Evolutionary conservation across 2,888 invertebrate genomes (phyloP).

Genomic region (Lomographa bimaculata): DNA sequence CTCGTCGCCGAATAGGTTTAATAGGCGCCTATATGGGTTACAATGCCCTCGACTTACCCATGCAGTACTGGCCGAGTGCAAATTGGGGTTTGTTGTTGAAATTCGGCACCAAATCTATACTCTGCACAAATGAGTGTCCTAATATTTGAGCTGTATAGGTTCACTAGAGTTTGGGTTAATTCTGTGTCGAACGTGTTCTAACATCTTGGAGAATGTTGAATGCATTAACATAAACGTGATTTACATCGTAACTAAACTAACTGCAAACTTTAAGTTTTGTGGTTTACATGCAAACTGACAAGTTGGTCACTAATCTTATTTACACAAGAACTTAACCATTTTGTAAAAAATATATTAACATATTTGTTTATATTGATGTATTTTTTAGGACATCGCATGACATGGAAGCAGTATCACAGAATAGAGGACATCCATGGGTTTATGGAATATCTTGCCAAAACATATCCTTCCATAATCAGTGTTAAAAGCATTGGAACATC

Average conservation of each 20-base stretch:
- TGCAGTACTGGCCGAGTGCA: conserved; percentile 84
- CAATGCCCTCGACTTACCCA: conserved; percentile 79
- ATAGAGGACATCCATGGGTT: conserved; percentile 90
- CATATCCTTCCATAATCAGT: conserved; percentile 89
- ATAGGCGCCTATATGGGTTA: conserved; percentile 78
- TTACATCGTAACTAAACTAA: conserved; percentile 40
- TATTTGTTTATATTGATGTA: conserved; percentile 1
- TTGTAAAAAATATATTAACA: too few relatives aligned
- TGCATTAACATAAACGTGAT: conserved; percentile 32
- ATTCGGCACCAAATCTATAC: conserved; percentile 55
- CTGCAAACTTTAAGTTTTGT: conserved; percentile 13
- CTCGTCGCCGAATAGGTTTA: conserved; percentile 65
- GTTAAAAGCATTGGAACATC: conserved; percentile 91
- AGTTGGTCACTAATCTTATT: conserved; percentile 29
- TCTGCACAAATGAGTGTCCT: conserved; percentile 46
- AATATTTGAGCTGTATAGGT: conserved; percentile 36
- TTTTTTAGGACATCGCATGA: conserved; percentile 82
- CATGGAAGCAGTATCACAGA: conserved; percentile 92
- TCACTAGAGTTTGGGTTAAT: conserved; percentile 21
- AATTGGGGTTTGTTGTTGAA: conserved; percentile 85
- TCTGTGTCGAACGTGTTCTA: conserved; percentile 27
- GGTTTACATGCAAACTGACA: conserved; percentile 10
- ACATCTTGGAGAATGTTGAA: conserved; percentile 28
- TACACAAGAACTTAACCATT: not conserved
- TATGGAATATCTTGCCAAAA: conserved; percentile 89